These are phyloP conservation scores for Martes martes DNA, from an alignment of 2,113 vertebrate genomes.

Conservation along the genomic window DNA sequence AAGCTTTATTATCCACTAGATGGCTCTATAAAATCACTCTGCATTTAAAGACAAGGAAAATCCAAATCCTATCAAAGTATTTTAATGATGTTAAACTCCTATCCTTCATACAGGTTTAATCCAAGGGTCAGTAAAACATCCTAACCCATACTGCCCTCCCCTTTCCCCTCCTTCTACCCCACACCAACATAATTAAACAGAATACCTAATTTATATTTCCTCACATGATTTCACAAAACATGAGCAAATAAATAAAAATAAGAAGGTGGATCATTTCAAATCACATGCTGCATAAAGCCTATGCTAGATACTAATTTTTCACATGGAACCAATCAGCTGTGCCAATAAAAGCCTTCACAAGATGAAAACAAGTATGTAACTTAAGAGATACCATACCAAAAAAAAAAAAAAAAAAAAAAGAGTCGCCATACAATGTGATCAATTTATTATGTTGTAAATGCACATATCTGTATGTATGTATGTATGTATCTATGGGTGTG, in stretches of 20 bases:
- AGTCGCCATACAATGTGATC: background rate
- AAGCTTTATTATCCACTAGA: slow-evolving; percentile 75
- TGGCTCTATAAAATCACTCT: slow-evolving; percentile 79
- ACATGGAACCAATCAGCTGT: background rate
- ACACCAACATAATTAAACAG: background rate
- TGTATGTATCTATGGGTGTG: rapidly evolving
- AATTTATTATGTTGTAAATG: background rate
- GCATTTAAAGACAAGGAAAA: background rate
- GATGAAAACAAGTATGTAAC: background rate
- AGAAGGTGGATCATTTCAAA: background rate
- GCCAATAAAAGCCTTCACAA: background rate
- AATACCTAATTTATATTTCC: background rate
- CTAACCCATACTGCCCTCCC: background rate
- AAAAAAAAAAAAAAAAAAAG: background rate
- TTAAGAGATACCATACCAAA: background rate
- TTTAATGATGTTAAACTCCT: background rate
- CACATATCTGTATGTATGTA: background rate
- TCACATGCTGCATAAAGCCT: background rate
- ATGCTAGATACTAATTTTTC: background rate
- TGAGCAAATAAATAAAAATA: background rate
- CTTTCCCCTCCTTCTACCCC: background rate
- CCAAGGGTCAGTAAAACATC: background rate
- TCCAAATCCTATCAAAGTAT: background rate
- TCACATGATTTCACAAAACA: background rate
- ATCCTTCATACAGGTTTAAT: background rate